Conservation (phyloP, 2,797 vertebrate species). For the Phaenicophaeus curvirostris region DNA sequence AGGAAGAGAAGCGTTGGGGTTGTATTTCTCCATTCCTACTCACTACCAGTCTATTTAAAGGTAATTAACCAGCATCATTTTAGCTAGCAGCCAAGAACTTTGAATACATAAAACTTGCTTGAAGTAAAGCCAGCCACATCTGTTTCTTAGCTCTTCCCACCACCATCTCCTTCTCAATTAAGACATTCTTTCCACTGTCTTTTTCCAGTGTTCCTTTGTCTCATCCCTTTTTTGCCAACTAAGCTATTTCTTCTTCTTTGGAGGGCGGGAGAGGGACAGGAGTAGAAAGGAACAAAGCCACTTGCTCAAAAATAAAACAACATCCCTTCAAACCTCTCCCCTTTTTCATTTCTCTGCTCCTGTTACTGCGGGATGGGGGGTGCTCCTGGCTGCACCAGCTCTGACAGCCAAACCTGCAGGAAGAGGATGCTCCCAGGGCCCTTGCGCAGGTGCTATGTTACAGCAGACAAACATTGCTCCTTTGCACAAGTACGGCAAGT, state of each 20-base stretch:
- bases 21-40: background rate
- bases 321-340: background rate
- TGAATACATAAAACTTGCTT: background rate
- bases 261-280: background rate
- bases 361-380: rapidly evolving
- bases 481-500: background rate
- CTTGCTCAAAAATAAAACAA: background rate
- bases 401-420: background rate
- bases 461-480: background rate
- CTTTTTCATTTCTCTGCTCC: background rate
- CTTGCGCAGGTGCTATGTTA: background rate
- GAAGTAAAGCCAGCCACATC: constrained; percentile 56
- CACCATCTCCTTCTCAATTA: constrained; percentile 27
- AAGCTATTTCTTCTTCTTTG: constrained; percentile 7
- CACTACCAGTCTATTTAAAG: constrained; percentile 24
- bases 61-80: constrained; percentile 48
- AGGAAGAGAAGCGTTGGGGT: background rate
- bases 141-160: constrained; percentile 35
- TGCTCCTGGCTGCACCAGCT: background rate
- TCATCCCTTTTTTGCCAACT: constrained; percentile 8
- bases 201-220: background rate
- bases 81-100: constrained; percentile 25
- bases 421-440: background rate
- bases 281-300: background rate
- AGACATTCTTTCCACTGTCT: constrained; percentile 56